phyloP scores from a whole-genome alignment of 2,888 invertebrate genomes.

The Smittia aterrima region DNA sequence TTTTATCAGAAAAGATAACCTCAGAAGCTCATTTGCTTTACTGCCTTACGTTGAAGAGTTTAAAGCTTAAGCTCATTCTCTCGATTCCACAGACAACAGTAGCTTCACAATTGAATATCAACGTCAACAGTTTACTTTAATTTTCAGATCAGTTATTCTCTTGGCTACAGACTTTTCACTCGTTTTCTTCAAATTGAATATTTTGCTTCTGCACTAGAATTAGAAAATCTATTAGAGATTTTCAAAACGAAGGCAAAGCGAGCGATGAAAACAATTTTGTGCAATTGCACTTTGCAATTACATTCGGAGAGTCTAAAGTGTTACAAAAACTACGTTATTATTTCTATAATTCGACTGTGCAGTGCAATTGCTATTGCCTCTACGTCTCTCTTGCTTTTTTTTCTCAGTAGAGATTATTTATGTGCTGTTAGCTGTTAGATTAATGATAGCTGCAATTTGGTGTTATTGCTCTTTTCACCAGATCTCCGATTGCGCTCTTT shows the following conservation, averaged over 20 bases:
- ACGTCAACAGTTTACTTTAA: too few relatives aligned
- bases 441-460: slow-evolving; percentile 30
- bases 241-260: neutral
- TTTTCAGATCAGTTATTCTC: too few relatives aligned
- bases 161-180: too few relatives aligned
- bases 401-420: slow-evolving; percentile 28
- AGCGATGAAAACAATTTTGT: slow-evolving; percentile 26
- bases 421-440: slow-evolving; percentile 31
- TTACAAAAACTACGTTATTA: slow-evolving; percentile 21
- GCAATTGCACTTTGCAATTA: slow-evolving; percentile 31
- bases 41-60: too few relatives aligned
- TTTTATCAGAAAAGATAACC: neutral
- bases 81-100: too few relatives aligned
- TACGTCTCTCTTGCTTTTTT: neutral
- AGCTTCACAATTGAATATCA: too few relatives aligned
- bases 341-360: slow-evolving; percentile 30
- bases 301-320: slow-evolving; percentile 14
- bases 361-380: neutral
- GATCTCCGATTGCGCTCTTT: slow-evolving; percentile 11
- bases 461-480: slow-evolving; percentile 18
- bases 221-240: slow-evolving; percentile 12
- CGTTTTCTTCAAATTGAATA: neutral
- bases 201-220: slow-evolving; percentile 5
- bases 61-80: too few relatives aligned
- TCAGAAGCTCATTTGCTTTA: neutral